Conservation (phyloP, 2,888 invertebrate species). For the Zaprionus obscuricornis region DNA sequence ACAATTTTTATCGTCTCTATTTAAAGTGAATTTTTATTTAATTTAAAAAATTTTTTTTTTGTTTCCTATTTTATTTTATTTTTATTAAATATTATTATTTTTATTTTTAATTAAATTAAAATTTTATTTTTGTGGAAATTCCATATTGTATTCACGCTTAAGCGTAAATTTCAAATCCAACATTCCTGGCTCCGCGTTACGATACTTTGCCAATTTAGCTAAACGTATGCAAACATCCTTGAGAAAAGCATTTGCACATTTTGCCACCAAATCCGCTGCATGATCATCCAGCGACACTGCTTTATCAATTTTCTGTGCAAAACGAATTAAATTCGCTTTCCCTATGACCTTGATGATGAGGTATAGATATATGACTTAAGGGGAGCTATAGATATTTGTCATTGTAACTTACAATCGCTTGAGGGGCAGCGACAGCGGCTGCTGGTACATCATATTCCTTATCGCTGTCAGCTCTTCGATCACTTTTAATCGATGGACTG, state of each 20-base stretch:
- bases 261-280: constrained; percentile 45
- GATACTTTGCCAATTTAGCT: constrained; percentile 37
- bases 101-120: background rate
- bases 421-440: no score
- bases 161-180: constrained; percentile 52
- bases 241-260: constrained; percentile 38
- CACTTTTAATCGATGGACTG: constrained; percentile 33
- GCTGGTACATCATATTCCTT: no score
- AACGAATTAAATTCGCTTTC: constrained; percentile 28
- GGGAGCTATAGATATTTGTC: constrained; percentile 19
- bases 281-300: constrained; percentile 50
- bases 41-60: background rate
- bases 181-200: constrained; percentile 14
- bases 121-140: constrained; percentile 32
- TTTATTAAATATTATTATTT: background rate
- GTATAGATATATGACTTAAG: no score
- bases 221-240: constrained; percentile 41
- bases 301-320: constrained; percentile 44
- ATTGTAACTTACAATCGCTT: constrained; percentile 27
- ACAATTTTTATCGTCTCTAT: constrained; percentile 3
- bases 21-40: background rate
- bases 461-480: constrained; percentile 10
- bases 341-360: no score
- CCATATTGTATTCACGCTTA: constrained; percentile 63
- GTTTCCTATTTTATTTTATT: background rate